Base-by-base conservation (phyloP, 2,888 invertebrate genomes). In the Drosophila putrida region DNA sequence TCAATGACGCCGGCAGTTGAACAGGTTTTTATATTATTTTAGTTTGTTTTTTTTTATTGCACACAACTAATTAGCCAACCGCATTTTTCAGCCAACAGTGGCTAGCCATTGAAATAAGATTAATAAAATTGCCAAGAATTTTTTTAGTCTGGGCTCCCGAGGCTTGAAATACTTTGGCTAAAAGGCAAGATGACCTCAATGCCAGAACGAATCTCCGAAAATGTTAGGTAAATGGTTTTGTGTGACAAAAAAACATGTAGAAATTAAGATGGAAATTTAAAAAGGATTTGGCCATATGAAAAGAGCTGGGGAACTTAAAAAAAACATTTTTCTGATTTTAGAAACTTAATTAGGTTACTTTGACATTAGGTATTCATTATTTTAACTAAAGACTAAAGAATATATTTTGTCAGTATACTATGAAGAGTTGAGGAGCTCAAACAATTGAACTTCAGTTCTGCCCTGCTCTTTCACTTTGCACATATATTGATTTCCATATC, bases 1-100 rank as follows among this genome's bases (percentile, higher is more conserved):
- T 78, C 76, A 78, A 83, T 86, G 71, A 83, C 74, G 78, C 78
- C 75, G 67, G 69, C 68, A 62, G 78, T 50, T 75, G 54, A 86
- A 75, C 87, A 54, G 82, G 87, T 82, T 87, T 41, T 55, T 13
- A 35, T 43, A 43, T 51, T 9, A 33, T 44, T 44, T 41, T 36
- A 47, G 28, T 43, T 15, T 36, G 6, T 67, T 58, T 36, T 51
- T 57, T 39, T 44, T 41, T 54, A 25, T 46, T 66, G 63, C 80
- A 62, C 61, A 65, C 70, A 65, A 76, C 80, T 81, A 82, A 82
- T 82, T 84, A 87, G 79, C 76, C 55, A 73, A 65, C 65, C 63
- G 71, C 75, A 81, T 82, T 78, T 79, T 78, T 75, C 9, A 63
- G 47, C 44, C 44, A 41, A 50, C 43, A 27, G 35, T 51, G 27